Conservation (phyloP, 1,140 invertebrate genomes). For the Lysiphlebus fabarum region DNA sequence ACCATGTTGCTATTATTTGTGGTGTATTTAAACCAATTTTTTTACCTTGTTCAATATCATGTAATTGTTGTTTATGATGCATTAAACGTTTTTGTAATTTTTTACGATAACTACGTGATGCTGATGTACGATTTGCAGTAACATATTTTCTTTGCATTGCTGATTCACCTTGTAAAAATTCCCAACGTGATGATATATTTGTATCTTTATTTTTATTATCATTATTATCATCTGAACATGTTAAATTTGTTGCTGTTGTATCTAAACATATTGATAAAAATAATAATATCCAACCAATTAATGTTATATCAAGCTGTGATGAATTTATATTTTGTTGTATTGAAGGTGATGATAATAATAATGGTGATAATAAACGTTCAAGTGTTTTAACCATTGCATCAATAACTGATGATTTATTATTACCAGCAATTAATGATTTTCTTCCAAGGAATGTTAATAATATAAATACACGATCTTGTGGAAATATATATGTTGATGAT, state of each 20-base stretch:
- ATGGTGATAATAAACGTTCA: conserved; percentile 56
- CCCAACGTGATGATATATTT: conserved; percentile 65
- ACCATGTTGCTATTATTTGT: conserved; percentile 58
- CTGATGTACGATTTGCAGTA: conserved; percentile 46
- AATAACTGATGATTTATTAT: conserved; percentile 62
- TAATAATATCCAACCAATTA: conserved; percentile 76
- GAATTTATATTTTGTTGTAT: conserved; percentile 19
- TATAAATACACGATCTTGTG: conserved; percentile 85
- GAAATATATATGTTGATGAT: conserved; percentile 73
- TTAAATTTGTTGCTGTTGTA: conserved; percentile 43
- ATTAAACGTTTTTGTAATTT: conserved; percentile 71
- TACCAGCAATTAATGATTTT: conserved; percentile 67
- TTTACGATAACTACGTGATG: conserved; percentile 60
- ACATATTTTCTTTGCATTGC: conserved; percentile 61
- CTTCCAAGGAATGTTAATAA: conserved; percentile 82
- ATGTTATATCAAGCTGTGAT: conserved; percentile 50
- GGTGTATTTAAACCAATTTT: conserved; percentile 57
- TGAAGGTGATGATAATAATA: conserved; percentile 50
- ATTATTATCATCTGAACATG: conserved; percentile 39
- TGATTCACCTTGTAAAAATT: conserved; percentile 74
- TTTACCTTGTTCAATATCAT: conserved; percentile 65
- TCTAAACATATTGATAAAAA: conserved; percentile 76
- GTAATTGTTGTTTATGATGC: conserved; percentile 68
- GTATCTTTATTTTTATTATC: conserved; percentile 50
- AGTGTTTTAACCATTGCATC: conserved; percentile 63